Conservation (phyloP, 2,113 vertebrate species). For the Phyllostomus discolor region DNA sequence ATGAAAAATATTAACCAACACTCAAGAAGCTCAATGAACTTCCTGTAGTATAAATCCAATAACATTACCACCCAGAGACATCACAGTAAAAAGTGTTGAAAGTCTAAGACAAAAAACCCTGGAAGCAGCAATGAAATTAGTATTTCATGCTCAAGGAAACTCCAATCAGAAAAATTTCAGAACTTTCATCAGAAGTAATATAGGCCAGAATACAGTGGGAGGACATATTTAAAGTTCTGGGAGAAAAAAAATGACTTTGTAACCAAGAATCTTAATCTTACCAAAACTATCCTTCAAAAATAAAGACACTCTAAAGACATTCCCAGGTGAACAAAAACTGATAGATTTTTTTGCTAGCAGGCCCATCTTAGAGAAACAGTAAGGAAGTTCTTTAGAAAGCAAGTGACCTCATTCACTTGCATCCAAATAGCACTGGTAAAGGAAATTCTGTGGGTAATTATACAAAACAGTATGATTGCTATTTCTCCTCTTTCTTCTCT, state of each 20-base stretch:
- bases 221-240: background rate
- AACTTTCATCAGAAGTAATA: background rate
- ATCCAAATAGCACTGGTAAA: background rate
- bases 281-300: background rate
- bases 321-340: background rate
- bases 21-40: background rate
- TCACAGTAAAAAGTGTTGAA: background rate
- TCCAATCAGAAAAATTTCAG: background rate
- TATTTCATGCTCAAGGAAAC: background rate
- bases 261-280: background rate
- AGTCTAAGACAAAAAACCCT: background rate
- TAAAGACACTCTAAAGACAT: background rate
- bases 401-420: background rate
- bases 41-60: background rate
- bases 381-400: background rate
- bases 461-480: background rate
- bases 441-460: background rate
- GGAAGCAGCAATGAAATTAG: background rate
- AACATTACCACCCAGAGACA: background rate
- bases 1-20: background rate
- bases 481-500: background rate
- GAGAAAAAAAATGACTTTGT: background rate
- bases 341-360: background rate
- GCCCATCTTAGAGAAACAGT: background rate
- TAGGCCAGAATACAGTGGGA: background rate